Conservation (phyloP, 1,140 invertebrate genomes). For the Harlomillsia oculata region DNA sequence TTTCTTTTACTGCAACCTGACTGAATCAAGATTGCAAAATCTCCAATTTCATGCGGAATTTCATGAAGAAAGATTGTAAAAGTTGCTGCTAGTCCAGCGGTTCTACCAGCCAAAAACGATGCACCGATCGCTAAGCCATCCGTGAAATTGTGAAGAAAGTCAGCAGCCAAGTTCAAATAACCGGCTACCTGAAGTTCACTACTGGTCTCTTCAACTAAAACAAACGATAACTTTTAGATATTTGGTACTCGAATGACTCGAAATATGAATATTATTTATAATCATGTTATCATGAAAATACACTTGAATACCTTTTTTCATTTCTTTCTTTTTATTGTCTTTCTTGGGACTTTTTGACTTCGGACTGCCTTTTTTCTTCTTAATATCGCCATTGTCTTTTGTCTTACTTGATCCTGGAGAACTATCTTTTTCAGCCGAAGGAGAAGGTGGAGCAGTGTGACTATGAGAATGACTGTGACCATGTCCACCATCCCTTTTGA, state of each 20-base stretch:
- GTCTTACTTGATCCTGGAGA: constrained; percentile 20
- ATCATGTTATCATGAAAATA: constrained; percentile 8
- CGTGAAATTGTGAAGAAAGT: constrained; percentile 94
- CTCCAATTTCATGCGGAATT: constrained; percentile 96
- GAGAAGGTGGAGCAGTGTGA: constrained; percentile 7
- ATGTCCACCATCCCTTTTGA: constrained; percentile 71
- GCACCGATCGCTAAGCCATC: constrained; percentile 94
- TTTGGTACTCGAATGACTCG: no score
- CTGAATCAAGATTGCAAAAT: constrained; percentile 93
- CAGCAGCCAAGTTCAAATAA: constrained; percentile 86
- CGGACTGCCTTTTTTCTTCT: no score
- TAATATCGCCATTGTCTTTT: neutral
- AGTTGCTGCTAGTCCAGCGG: constrained; percentile 75
- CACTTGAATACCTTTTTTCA: neutral
- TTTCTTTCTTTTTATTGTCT: constrained; percentile 7
- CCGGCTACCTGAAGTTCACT: constrained; percentile 79
- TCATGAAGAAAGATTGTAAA: constrained; percentile 90
- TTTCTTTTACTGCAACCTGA: constrained; percentile 81
- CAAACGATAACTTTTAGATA: no score
- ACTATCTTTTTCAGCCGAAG: constrained; percentile 33
- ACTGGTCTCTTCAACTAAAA: no score
- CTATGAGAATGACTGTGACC: constrained; percentile 42
- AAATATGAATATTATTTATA: no score
- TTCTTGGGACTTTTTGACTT: neutral
- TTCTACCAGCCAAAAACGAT: constrained; percentile 82